A percentile compares a stretch with the other conserved stretches of the same genome.
Evolutionary conservation across 30 jellyfish, hydroid and myxozoan species (phyloP).

Genomic region (Pseudorhiza aurosa): DNA sequence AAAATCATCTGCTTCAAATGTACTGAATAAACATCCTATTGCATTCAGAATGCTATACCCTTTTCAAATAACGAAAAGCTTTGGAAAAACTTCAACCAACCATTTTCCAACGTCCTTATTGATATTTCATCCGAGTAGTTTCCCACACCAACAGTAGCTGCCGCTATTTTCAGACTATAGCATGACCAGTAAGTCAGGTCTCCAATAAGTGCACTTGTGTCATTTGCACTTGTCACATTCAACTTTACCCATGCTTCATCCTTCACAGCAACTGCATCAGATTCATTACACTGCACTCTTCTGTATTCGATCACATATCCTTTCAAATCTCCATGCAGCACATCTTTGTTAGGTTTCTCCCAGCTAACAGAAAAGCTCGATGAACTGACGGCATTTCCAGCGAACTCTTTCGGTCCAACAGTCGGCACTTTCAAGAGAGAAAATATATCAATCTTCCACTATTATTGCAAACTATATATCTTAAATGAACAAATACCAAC

Average conservation of each 20-base stretch:
- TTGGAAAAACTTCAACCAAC: background rate
- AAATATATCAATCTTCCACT: no score
- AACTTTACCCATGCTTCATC: background rate
- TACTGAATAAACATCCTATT: no score
- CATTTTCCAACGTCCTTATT: constrained; percentile 20
- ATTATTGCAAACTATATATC: no score
- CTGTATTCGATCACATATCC: background rate
- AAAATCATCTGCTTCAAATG: no score
- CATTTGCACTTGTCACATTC: background rate
- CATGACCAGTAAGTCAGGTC: constrained; percentile 8
- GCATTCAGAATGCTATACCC: no score
- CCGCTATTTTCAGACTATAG: background rate
- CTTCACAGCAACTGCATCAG: background rate
- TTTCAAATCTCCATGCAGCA: background rate
- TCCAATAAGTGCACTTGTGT: background rate
- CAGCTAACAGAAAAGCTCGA: constrained; percentile 8
- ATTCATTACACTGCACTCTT: background rate
- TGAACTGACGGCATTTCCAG: background rate
- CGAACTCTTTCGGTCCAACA: background rate
- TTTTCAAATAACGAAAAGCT: background rate
- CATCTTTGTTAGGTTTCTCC: background rate
- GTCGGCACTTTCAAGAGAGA: constrained; percentile 10
- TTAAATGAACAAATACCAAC: no score
- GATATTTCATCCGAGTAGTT: background rate
- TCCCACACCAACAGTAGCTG: constrained; percentile 25